Evolutionary conservation across 37 sponge, comb jelly and placozoan species (phyloP).

Genomic region (Aphrocallistes beatrix): DNA sequence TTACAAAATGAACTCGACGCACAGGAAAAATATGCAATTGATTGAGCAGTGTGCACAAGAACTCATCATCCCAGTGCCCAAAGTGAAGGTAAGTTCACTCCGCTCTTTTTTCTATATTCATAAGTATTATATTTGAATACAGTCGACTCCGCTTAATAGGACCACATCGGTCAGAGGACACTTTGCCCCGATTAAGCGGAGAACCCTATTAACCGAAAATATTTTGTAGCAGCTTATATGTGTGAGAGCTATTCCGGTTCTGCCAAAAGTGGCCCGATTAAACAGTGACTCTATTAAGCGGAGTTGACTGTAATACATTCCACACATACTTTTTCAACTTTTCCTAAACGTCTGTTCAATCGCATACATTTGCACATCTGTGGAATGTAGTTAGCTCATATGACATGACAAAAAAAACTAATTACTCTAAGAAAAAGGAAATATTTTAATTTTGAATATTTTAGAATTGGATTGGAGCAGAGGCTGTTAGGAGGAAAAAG

Average conservation of each 20-base stretch:
- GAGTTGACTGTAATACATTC: too few relatives aligned
- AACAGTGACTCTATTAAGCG: too few relatives aligned
- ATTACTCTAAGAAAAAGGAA: neutral
- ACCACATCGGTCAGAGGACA: too few relatives aligned
- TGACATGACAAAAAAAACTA: neutral
- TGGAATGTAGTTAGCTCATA: neutral
- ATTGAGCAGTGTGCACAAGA: constrained; percentile 44
- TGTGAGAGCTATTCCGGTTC: too few relatives aligned
- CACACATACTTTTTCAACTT: too few relatives aligned
- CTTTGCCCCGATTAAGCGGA: too few relatives aligned
- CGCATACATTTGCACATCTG: neutral
- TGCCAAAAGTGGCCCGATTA: too few relatives aligned
- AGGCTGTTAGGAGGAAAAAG: constrained; percentile 75
- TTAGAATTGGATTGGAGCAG: constrained; percentile 88
- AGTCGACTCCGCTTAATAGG: too few relatives aligned
- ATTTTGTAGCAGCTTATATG: too few relatives aligned
- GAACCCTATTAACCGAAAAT: too few relatives aligned
- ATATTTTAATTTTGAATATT: neutral
- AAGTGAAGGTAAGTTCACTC: constrained; percentile 73
- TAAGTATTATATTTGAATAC: neutral
- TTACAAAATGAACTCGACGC: constrained; percentile 76
- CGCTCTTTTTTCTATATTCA: too few relatives aligned
- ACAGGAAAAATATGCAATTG: constrained; percentile 55
- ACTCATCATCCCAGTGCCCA: constrained; percentile 45
- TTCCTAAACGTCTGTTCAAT: too few relatives aligned